Evolutionary conservation across 2,888 invertebrate species (phyloP), one percentile per base, ranked within the genome.

Genomic region (Acronicta aceris): DNA sequence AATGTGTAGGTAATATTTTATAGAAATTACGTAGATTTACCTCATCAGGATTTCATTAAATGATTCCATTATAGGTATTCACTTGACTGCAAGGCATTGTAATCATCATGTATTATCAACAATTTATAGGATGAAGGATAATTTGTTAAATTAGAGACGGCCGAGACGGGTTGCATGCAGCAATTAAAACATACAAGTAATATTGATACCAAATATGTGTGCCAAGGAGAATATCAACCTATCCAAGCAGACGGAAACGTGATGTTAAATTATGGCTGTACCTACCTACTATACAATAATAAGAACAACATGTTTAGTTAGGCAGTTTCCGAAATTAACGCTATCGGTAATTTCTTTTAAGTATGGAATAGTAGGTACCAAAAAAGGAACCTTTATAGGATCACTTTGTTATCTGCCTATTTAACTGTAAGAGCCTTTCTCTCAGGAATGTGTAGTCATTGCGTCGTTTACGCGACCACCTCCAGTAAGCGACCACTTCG

Each of bases 171-270:
- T 74, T 70, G 73, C 71, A 72, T 65, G 72, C 63, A 65, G 68
- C 75, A 68, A 61, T 75, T 72, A 71, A 63, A 52, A 65, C 65
- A 80, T 80, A 80, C 80, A 81, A 77, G 84, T 81, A 87, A 86
- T 87, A 88, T 86, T 86, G 82, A 87, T 87, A 86, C 86, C 75
- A 85, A 83, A 84, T 81, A 92, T 88, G 88, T 89, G 75, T 91
- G 93, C 89, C 93, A 94, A 93, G 93, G 93, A 84, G 78, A 88
- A 80, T 76, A 82, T 78, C 83, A 82, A 78, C 82, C 69, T 76
- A 82, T 81, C 82, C 85, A 83, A 84, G 83, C 83, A 87, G 83
- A 89, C 86, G 88, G 89, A 92, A 92, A 89, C 88, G 85, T 88
- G 88, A 88, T 88, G 88, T 86, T 87, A 87, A 87, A 88, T 90